Percentiles rank a stretch among this genome's conserved stretches.
Conservation (phyloP, 2,113 vertebrate genomes). For the Pleuronectes platessa region DNA sequence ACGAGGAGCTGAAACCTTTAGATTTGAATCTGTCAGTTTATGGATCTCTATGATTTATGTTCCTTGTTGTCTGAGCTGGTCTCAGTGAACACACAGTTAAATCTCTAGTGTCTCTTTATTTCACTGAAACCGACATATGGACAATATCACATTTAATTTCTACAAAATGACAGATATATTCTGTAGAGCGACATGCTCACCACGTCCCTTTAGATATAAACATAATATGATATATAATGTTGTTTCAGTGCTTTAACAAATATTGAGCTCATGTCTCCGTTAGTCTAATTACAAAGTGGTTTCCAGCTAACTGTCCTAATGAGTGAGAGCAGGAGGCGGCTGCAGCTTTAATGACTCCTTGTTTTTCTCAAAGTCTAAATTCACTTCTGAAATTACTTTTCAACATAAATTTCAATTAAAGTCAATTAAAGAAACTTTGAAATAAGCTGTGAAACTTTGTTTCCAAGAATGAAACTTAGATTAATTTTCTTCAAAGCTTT, state of each 20-base stretch:
- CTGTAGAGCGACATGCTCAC: no score
- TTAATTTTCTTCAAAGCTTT: neutral
- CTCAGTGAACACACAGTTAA: no score
- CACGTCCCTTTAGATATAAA: no score
- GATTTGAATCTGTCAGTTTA: no score
- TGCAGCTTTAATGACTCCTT: slow-evolving; percentile 30
- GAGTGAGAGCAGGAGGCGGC: slow-evolving; percentile 20
- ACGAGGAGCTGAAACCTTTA: no score
- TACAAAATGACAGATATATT: no score
- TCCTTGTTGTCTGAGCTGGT: no score
- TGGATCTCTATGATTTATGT: no score
- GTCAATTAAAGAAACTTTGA: slow-evolving; percentile 14
- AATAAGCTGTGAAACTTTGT: slow-evolving; percentile 1
- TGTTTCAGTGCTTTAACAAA: slow-evolving; percentile 21
- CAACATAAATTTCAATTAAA: slow-evolving; percentile 37
- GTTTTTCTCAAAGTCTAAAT: slow-evolving; percentile 44
- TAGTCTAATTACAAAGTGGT: slow-evolving; percentile 36
- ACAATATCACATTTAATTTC: no score
- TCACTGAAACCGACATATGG: no score
- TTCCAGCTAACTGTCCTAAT: slow-evolving; percentile 25
- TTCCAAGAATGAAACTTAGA: neutral
- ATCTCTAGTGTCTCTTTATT: neutral
- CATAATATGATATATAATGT: neutral
- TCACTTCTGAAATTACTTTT: slow-evolving; percentile 34
- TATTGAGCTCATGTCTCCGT: slow-evolving; percentile 21